Evolutionary conservation across 2,797 vertebrate species (phyloP), one percentile per base, ranked within the genome.

Genomic region (Melanotaenia nigrans): DNA sequence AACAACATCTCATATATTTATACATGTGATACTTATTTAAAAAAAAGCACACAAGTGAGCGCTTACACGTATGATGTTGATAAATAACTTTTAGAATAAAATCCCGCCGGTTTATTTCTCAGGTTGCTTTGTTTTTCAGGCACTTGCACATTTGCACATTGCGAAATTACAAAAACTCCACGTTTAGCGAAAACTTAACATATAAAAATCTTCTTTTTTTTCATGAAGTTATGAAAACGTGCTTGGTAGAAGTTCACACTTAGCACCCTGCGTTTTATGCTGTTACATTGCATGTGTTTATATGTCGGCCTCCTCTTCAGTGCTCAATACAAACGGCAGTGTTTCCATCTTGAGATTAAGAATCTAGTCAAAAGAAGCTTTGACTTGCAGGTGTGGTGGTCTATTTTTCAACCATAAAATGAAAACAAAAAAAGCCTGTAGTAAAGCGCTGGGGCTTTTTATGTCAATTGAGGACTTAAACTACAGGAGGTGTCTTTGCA

Each of bases 401-500:
- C 53, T 20, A 64, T 74, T 78, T 80, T 75, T 73, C 66, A 55
- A 45, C 73, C 78, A 82, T 73, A 80, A 81, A 90, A 81, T 71
- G 71, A 75, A 81, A 87, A 87, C 83, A 89, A 84, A 79, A 38
- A n/a, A 55, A 51, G 47, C 30, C 69, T 40, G 36, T 61, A 56
- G 68, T 79, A 71, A 80, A 86, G 69, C 75, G 62, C 49, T 61
- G 40, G 25, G 9, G 56, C 78, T 86, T 85, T 68, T 28, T 55
- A 66, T 82, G 86, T 54, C 58, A 40, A 61, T 72, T 36, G 14
- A 74, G 76, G 80, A 71, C 77, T 75, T 5, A 73, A 87, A 78
- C 87, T 85, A 65, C 89, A 89, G 90, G 89, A 88, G 87, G 85
- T 63, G 81, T 78, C 78, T 85, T 83, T 87, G 73, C 61, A 81